A percentile compares a stretch with the other conserved stretches of the same genome.
Evolutionary conservation across 2,888 invertebrate genomes (phyloP).

Genomic region (Nasonia oneida): DNA sequence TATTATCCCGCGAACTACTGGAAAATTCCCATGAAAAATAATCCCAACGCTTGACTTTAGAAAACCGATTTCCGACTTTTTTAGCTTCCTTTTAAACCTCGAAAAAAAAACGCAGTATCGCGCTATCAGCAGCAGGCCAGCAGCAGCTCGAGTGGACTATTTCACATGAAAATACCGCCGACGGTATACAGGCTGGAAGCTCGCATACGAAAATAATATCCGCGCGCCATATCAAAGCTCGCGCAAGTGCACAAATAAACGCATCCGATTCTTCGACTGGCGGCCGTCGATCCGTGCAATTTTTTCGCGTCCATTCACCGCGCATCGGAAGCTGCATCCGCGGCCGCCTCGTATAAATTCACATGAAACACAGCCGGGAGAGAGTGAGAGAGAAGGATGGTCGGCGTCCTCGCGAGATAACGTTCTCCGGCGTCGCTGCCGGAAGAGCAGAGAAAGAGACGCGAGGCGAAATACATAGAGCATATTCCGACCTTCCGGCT

Average conservation of each 20-base stretch:
- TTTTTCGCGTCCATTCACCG: background rate
- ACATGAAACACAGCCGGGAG: constrained; percentile 15
- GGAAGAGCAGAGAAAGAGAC: constrained; percentile 12
- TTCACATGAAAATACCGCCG: background rate
- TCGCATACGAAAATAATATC: background rate
- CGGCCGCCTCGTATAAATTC: constrained; percentile 18
- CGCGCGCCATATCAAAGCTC: background rate
- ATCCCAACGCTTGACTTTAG: background rate
- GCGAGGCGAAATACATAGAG: constrained; percentile 62
- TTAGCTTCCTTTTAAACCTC: background rate
- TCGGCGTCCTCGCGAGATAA: constrained; percentile 18
- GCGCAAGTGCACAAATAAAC: background rate
- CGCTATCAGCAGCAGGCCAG: background rate
- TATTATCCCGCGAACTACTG: background rate
- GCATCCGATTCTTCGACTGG: background rate
- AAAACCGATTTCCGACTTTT: background rate
- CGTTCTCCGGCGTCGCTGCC: constrained; percentile 24
- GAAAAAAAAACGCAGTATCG: background rate
- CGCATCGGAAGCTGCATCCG: background rate
- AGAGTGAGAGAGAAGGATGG: background rate
- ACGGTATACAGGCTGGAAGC: background rate
- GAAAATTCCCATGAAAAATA: background rate
- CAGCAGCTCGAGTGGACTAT: background rate
- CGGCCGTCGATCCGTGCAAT: background rate
- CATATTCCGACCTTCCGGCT: constrained; percentile 66